Percentiles rank a stretch among this genome's conserved stretches.
These are phyloP conservation scores for Aspidoscelis tigris DNA, from an alignment of 2,113 vertebrate genomes.

Conservation along the genomic window DNA sequence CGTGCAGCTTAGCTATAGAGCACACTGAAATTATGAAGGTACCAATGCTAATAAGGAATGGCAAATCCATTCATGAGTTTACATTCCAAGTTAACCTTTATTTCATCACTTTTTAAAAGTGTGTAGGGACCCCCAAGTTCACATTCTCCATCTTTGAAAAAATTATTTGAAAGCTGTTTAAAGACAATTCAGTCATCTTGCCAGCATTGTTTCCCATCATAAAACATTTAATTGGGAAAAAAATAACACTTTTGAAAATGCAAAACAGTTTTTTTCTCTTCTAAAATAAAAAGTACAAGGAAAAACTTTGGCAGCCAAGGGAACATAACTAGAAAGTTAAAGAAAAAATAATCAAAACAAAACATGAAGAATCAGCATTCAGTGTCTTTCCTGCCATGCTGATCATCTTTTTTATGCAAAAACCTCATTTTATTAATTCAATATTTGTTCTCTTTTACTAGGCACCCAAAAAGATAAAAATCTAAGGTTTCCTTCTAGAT, in stretches of 20 bases:
- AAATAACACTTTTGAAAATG: constrained; percentile 55
- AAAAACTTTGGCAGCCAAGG: constrained; percentile 40
- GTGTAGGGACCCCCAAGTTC: constrained; percentile 29
- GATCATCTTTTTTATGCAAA: constrained; percentile 51
- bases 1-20: constrained; percentile 27
- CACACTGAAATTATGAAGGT: not conserved
- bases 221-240: constrained; percentile 51
- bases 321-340: constrained; percentile 10
- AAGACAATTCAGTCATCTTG: constrained; percentile 39
- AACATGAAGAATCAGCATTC: constrained; percentile 55
- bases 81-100: constrained; percentile 17
- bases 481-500: constrained; percentile 47
- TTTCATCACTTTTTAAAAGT: constrained; percentile 37
- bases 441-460: constrained; percentile 34
- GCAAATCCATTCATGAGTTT: constrained; percentile 41
- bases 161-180: constrained; percentile 24
- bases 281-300: constrained; percentile 14
- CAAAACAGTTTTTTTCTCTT: too few relatives aligned
- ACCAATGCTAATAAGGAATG: constrained; percentile 16
- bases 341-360: constrained; percentile 38
- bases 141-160: not conserved
- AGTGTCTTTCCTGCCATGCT: constrained; percentile 63
- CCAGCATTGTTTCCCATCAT: constrained; percentile 27
- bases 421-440: constrained; percentile 50
- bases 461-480: constrained; percentile 34